These are phyloP conservation scores for Stomatorhinus ivindoensis DNA, from an alignment of 2,113 vertebrate genomes.

Conservation along the genomic window DNA sequence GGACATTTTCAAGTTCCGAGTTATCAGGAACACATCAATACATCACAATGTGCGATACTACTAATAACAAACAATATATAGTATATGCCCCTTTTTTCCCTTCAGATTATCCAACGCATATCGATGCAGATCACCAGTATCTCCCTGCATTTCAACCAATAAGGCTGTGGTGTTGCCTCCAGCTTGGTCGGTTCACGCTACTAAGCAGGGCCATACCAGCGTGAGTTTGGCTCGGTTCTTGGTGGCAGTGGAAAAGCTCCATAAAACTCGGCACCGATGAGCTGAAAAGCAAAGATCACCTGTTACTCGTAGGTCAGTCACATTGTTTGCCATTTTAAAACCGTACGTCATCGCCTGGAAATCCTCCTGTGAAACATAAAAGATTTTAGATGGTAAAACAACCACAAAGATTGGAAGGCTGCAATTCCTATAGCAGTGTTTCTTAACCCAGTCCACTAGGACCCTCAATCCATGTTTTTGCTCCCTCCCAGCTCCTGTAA, in stretches of 20 bases:
- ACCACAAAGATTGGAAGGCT: neutral
- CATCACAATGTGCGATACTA: neutral
- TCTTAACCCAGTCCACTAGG: neutral
- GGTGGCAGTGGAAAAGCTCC: neutral
- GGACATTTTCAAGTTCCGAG: neutral
- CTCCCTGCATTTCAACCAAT: too few relatives aligned
- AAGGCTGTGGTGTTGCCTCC: too few relatives aligned
- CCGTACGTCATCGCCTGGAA: constrained; percentile 99
- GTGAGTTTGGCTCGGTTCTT: neutral
- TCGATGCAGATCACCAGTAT: neutral
- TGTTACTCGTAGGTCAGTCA: constrained; percentile 95
- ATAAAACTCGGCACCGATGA: neutral
- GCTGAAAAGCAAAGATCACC: constrained; percentile 56
- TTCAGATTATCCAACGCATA: neutral
- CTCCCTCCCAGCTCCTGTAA: neutral
- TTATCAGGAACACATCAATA: neutral
- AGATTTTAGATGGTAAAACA: neutral
- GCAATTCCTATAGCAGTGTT: neutral
- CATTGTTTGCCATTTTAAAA: constrained; percentile 98
- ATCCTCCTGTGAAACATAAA: constrained; percentile 72
- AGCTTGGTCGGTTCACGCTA: neutral
- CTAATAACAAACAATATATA: neutral
- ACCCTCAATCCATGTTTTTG: neutral
- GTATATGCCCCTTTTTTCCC: neutral
- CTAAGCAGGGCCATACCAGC: neutral